Percentiles rank a stretch among this genome's conserved stretches.
Conservation (phyloP, 2,797 vertebrate species). For the Syngnathus rostellatus region DNA sequence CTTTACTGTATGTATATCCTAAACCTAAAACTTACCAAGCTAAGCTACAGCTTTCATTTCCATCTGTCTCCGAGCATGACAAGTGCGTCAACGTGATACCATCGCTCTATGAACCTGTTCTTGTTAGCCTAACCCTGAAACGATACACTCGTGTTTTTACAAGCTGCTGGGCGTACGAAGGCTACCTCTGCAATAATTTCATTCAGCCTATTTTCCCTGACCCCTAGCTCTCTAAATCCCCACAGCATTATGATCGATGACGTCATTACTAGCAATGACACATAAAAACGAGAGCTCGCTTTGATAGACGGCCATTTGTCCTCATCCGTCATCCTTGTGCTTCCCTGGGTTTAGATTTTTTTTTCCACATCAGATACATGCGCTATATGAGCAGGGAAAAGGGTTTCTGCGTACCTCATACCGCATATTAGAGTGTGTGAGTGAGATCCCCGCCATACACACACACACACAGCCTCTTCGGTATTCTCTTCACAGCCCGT, state of each 20-base stretch:
- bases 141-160: slow-evolving; percentile 17
- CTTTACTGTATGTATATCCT: slow-evolving; percentile 3
- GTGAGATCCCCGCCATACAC: neutral
- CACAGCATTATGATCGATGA: slow-evolving; percentile 31
- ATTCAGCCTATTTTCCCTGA: slow-evolving; percentile 36
- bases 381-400: neutral
- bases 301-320: slow-evolving; percentile 26
- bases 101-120: slow-evolving; percentile 16
- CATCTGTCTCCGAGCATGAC: neutral
- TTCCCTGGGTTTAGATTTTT: neutral
- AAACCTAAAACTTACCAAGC: neutral
- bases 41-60: neutral
- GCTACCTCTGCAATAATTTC: slow-evolving; percentile 14
- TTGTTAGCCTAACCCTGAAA: slow-evolving; percentile 27
- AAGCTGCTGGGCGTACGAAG: slow-evolving; percentile 24
- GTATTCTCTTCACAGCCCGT: slow-evolving; percentile 9
- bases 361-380: neutral
- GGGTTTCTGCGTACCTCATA: neutral
- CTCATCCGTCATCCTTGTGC: slow-evolving; percentile 17
- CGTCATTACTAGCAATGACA: slow-evolving; percentile 33
- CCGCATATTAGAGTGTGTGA: neutral
- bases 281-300: slow-evolving; percentile 25
- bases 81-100: slow-evolving; percentile 19
- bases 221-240: slow-evolving; percentile 37
- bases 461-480: neutral